Conservation (phyloP, 2,797 vertebrate genomes). For the Threskiornis aethiopicus region DNA sequence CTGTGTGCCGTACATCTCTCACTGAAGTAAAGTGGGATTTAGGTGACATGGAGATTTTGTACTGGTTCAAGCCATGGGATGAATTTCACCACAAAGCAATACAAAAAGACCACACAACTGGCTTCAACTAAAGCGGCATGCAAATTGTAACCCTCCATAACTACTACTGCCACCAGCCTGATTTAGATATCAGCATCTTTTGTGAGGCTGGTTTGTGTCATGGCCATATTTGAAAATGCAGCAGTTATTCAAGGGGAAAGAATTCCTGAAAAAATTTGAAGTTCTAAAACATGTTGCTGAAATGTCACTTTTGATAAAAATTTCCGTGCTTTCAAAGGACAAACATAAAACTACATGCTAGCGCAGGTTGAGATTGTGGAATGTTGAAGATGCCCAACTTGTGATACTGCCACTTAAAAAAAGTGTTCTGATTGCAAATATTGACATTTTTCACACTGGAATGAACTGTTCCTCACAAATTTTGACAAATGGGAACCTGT, state of each 20-base stretch:
- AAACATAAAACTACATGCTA: neutral
- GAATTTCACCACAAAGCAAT: neutral
- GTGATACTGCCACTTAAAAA: neutral
- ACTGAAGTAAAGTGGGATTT: neutral
- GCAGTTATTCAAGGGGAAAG: neutral
- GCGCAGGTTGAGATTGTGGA: neutral
- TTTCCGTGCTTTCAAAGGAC: neutral
- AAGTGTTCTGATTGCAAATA: neutral
- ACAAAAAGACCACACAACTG: neutral
- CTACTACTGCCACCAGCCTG: neutral
- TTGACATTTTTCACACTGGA: neutral
- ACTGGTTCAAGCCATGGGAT: neutral
- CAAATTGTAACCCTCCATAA: neutral
- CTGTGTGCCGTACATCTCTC: rapidly evolving
- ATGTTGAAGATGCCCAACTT: neutral
- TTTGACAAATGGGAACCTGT: neutral
- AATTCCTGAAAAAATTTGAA: neutral
- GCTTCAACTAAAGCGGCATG: neutral
- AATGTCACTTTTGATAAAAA: neutral
- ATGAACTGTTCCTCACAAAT: neutral
- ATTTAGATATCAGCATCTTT: neutral
- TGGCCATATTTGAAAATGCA: neutral
- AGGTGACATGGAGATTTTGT: neutral
- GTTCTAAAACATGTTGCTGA: neutral
- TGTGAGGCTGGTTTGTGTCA: neutral